Conservation (phyloP, 2,797 vertebrate species). For the Uromys caudimaculatus region DNA sequence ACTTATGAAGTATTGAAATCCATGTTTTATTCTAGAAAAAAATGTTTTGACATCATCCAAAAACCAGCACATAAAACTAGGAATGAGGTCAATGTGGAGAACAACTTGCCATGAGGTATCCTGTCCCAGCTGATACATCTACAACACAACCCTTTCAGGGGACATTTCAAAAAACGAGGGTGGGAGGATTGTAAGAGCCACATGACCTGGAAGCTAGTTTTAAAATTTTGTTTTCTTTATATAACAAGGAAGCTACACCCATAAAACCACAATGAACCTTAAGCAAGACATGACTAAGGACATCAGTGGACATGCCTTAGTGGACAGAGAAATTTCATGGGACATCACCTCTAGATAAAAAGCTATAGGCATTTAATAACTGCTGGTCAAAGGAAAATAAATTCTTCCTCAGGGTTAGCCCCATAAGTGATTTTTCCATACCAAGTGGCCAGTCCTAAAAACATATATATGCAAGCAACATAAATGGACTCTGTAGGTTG, state of each 20-base stretch:
- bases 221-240: background rate
- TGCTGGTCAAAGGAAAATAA: background rate
- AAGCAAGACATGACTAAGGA: too few species aligned
- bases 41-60: background rate
- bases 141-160: too few species aligned
- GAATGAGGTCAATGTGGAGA: background rate
- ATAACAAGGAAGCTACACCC: too few species aligned
- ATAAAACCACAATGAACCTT: background rate
- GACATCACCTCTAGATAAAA: background rate
- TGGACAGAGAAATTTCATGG: background rate
- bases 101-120: background rate
- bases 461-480: background rate
- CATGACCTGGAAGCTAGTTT: background rate
- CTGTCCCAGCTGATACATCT: background rate
- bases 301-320: too few species aligned
- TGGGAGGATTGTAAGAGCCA: background rate
- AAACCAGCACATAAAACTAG: background rate
- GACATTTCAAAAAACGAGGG: background rate
- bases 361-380: background rate
- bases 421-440: background rate
- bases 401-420: background rate
- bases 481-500: background rate
- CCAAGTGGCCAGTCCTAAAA: too few species aligned
- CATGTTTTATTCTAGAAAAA: slow-evolving; percentile 1
- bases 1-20: slow-evolving; percentile 19